A percentile compares a stretch with the other conserved stretches of the same genome.
phyloP scores from a whole-genome alignment of 2,113 vertebrate species.

The Bolborhynchus lineola region DNA sequence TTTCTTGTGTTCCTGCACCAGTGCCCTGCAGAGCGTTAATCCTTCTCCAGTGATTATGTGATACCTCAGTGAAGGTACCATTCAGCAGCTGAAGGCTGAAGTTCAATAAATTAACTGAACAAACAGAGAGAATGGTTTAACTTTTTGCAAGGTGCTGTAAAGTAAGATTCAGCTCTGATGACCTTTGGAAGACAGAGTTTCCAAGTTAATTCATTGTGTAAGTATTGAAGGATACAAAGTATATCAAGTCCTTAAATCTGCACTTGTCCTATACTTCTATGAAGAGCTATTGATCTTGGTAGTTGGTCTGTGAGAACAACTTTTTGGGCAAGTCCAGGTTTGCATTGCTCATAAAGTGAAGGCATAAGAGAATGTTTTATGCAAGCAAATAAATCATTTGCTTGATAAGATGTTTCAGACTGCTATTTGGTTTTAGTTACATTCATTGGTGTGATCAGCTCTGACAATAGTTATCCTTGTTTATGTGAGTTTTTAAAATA shows the following conservation, averaged over 20 bases:
- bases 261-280: background rate
- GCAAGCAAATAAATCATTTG: background rate
- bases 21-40: background rate
- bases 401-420: background rate
- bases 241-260: background rate
- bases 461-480: background rate
- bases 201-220: background rate
- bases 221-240: background rate
- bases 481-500: background rate
- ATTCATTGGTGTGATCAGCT: background rate
- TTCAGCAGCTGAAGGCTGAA: background rate
- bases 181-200: background rate
- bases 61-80: background rate
- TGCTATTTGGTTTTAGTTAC: background rate
- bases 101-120: background rate
- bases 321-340: conserved; percentile 16
- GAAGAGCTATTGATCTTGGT: background rate
- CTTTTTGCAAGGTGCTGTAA: background rate
- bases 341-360: background rate
- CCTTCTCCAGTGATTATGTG: background rate
- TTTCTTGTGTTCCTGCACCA: background rate
- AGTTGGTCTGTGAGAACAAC: background rate
- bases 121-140: background rate
- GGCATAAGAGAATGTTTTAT: background rate
- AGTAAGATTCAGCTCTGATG: background rate